Base-by-base conservation (phyloP, 2,113 vertebrate species). In the Python bivittatus region DNA sequence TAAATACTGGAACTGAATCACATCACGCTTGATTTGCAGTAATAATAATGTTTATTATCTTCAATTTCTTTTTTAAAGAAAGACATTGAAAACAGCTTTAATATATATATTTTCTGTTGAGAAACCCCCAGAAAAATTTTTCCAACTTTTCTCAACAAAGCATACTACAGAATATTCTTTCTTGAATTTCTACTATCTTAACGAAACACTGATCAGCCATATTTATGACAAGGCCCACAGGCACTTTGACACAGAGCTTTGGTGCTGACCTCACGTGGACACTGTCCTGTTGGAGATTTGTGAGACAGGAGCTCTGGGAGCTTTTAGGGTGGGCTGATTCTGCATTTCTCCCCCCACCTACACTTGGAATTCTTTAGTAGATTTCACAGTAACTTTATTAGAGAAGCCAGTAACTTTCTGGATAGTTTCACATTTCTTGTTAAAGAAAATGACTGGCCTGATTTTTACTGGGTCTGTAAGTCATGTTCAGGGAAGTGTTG, bases 131-230 rank as follows among this genome's bases (percentile, higher is more conserved):
- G 87, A 90, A 94, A 57, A 27, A 33, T 38, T 56, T 61, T 89
- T 88, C 2, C 53, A 89, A 3, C 91, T 94, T 92, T 93, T 94
- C 11, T 92, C 61, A 88, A 25, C 13, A 79, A 92, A 95, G 90
- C 54, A 85, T 94, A 89, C 68, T 61, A 22, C 92, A 89, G 90
- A 61, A 93, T 79, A 84, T 87, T 58, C 17, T 44, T 88, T 91
- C 0, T 3, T 68, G 90, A 86, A 83, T 92, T 4, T 53, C 52
- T 90, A 23, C 91, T 93, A 94, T 92, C 84, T 54, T 93, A 94
- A 97, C 90, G 27, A 92, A 94, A 96, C 93, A 53, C 91, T 48
- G 79, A 84, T 88, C 91, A 95, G 93, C 91, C 93, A 94, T 90
- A 91, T 90, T 86, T 93, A 58, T 93, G 91, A 89, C 89, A 95